Base-by-base conservation (phyloP, 2,888 invertebrate species). In the Coenonympha arcania region DNA sequence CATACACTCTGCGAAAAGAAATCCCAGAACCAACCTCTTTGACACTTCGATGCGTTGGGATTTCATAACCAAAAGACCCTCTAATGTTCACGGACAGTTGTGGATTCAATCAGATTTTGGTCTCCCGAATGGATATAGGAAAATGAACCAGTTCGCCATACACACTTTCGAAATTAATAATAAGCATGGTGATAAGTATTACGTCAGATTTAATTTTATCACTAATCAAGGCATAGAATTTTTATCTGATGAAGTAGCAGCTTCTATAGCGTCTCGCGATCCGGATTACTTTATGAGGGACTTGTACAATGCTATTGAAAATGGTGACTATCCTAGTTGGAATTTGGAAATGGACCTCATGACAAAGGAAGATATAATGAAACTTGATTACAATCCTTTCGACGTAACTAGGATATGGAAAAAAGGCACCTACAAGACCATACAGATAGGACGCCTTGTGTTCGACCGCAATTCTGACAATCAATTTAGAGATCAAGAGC, bases 161-260 rank as follows among this genome's bases (percentile, higher is more conserved):
- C 96, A 97, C 71, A 93, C 95, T 0, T 98, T 93, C 73, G 95
- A 96, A 73, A 72, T 96, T 52, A 89, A 95, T 20, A 97, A 96
- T 73, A 88, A 82, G 39, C 74, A 90, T 2, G 90, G 91, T 0
- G 89, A 92, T 44, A 78, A 88, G 16, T 87, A 91, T 57, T 97
- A 92, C 69, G 94, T 93, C 57, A 96, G 94, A 87, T 97, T 96
- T 81, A 96, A 95, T 73, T 93, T 91, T 68, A 95, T 94, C 89
- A 93, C 94, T 2, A 90, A 95, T 72, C 95, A 95, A 79, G 94
- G 94, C 4, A 91, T 96, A 58, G 91, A 91, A 69, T 93, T 92
- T 73, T 69, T 97, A 37, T 79, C 88, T 19, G 85, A 87, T 0
- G 87, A 90, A 2, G 87, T 88, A 66, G 94, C 93, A 0, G 85